phyloP scores from a whole-genome alignment of 2,888 invertebrate species.

The Hirtodrosophila histrioides region DNA sequence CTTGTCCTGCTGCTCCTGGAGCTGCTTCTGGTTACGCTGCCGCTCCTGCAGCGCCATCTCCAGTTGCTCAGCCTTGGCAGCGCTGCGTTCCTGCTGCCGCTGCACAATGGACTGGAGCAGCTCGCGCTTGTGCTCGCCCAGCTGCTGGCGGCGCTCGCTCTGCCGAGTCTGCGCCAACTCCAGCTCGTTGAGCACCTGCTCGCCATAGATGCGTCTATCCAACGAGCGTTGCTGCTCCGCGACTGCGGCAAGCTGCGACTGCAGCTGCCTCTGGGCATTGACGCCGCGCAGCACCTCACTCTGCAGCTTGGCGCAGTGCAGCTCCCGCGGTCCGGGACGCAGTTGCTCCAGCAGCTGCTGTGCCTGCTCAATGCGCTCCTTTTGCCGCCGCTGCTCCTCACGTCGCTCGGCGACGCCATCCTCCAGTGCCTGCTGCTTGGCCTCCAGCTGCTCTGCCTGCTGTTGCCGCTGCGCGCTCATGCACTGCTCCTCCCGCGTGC shows the following conservation, averaged over 20 bases:
- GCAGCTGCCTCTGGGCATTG: slow-evolving; percentile 79
- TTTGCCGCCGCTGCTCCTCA: slow-evolving; percentile 73
- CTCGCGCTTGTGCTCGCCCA: slow-evolving; percentile 77
- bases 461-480: slow-evolving; percentile 32
- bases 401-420: slow-evolving; percentile 81
- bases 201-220: slow-evolving; percentile 78
- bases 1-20: slow-evolving; percentile 81
- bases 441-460: slow-evolving; percentile 24
- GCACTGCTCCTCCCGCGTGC: slow-evolving; percentile 56
- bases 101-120: slow-evolving; percentile 76
- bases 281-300: slow-evolving; percentile 82
- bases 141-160: slow-evolving; percentile 65
- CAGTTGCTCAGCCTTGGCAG: slow-evolving; percentile 55
- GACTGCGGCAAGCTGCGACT: slow-evolving; percentile 70
- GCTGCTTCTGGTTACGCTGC: slow-evolving; percentile 73
- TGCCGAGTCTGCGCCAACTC: slow-evolving; percentile 81
- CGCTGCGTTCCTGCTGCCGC: slow-evolving; percentile 62
- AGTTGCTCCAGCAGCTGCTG: slow-evolving; percentile 79
- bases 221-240: slow-evolving; percentile 67
- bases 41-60: slow-evolving; percentile 63
- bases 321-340: slow-evolving; percentile 80
- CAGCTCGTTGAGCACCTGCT: slow-evolving; percentile 83
- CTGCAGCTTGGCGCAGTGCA: slow-evolving; percentile 82
- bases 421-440: slow-evolving; percentile 22
- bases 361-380: slow-evolving; percentile 78